Percentiles rank a stretch among this genome's conserved stretches.
Evolutionary conservation across 2,888 invertebrate genomes (phyloP).

Genomic region (Mythimna pallens): DNA sequence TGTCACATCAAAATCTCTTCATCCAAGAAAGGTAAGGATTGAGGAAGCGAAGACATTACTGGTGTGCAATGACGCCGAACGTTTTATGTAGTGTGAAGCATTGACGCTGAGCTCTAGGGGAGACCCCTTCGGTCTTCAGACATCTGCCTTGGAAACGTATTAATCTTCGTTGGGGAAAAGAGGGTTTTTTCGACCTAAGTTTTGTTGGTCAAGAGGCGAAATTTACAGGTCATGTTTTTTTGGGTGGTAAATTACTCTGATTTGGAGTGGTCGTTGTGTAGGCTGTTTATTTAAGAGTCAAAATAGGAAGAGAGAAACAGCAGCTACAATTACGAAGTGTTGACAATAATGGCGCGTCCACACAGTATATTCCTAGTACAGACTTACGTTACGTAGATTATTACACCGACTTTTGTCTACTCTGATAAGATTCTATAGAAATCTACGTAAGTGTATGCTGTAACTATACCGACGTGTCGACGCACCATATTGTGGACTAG

Average conservation of each 20-base stretch:
- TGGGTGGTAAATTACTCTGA: conserved; percentile 27
- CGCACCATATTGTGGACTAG: too few species aligned
- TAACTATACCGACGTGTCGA: too few species aligned
- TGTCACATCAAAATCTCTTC: conserved; percentile 66
- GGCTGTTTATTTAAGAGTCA: background rate
- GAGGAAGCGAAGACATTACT: conserved; percentile 72
- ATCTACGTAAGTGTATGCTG: too few species aligned
- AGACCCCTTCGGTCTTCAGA: conserved; percentile 73
- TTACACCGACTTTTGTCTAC: too few species aligned
- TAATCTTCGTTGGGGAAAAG: conserved; percentile 56
- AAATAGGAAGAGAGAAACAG: background rate
- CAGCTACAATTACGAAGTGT: too few species aligned
- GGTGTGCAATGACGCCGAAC: conserved; percentile 82
- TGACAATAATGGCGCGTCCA: too few species aligned
- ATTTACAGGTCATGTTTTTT: conserved; percentile 58
- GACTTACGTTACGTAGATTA: too few species aligned
- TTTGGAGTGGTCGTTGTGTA: conserved; percentile 8
- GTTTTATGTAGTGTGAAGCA: conserved; percentile 88
- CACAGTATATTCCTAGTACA: too few species aligned
- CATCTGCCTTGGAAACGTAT: conserved; percentile 69
- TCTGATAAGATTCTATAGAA: too few species aligned
- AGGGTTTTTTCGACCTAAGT: conserved; percentile 62
- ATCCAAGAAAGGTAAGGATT: conserved; percentile 64
- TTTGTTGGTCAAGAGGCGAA: conserved; percentile 53
- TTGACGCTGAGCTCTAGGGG: conserved; percentile 73